Base-by-base conservation (phyloP, 2,797 vertebrate species). In the Periparus ater region DNA sequence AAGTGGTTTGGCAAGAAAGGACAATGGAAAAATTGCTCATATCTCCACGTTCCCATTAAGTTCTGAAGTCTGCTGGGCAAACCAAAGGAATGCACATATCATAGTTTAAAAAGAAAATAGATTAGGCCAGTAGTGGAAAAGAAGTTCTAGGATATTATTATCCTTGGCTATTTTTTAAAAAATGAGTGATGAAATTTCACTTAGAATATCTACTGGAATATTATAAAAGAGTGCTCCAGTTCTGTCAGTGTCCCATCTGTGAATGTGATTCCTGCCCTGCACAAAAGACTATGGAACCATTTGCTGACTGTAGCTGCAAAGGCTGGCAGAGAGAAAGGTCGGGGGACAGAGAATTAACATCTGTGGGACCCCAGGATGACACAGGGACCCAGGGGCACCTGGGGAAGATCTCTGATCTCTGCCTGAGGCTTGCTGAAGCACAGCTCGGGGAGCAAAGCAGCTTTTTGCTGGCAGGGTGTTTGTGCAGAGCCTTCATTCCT, bases 61-160 rank as follows among this genome's bases (percentile, higher is more conserved):
- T 88, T 94, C 90, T 95, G 86, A 91, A 96, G 86, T 93, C 95
- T 92, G 94, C 90, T 84, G 82, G 93, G 96, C 96, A 97, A 97
- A 97, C 97, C 97, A 96, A 95, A 94, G 93, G 96, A 97, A 97
- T 97, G 96, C 95, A 93, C 91, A 92, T 97, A 97, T 97, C 96
- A 96, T 96, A 94, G 88, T 95, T 93, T 45, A 7, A 7, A 72
- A 92, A 95, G 95, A 96, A 95, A 95, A 76, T 87, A 92, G 91
- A 94, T 87, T 60, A 81, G 91, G 50, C 91, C 96, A 96, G 88
- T 97, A 97, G 95, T 95, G 96, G 96, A 94, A 97, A 97, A 96
- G 70, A 88, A 92, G 78, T 90, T 93, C 87, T 96, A 94, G 95
- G 94, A 96, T 96, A 96, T 97, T 96, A 97, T 97, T 95, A 97